These are phyloP conservation scores for Morpho helenor DNA, from an alignment of 2,888 invertebrate genomes.

Conservation along the genomic window DNA sequence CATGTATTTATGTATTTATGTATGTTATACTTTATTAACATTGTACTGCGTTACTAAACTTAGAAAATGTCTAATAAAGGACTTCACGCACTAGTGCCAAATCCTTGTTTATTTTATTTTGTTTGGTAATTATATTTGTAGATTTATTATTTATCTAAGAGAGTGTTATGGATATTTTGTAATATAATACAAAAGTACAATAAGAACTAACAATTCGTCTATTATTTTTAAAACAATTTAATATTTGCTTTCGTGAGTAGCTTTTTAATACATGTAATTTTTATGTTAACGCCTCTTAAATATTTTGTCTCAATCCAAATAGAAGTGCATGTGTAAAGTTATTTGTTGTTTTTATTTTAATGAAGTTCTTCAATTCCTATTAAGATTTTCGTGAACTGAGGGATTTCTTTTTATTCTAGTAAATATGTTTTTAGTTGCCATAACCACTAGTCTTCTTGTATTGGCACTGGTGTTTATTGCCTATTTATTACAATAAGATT, in stretches of 20 bases:
- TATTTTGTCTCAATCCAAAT: constrained; percentile 46
- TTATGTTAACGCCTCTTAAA: constrained; percentile 51
- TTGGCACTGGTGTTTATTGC: constrained; percentile 74
- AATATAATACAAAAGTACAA: constrained; percentile 29
- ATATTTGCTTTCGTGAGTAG: constrained; percentile 65
- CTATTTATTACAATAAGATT: constrained; percentile 26
- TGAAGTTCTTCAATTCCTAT: constrained; percentile 46
- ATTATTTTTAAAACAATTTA: constrained; percentile 30
- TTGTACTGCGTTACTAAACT: constrained; percentile 63
- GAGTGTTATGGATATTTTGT: constrained; percentile 71
- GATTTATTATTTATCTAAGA: constrained; percentile 35
- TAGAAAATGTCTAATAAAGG: constrained; percentile 32
- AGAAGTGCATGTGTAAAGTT: constrained; percentile 62
- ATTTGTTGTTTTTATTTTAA: constrained; percentile 46
- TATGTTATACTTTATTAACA: constrained; percentile 44
- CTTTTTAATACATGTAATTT: constrained; percentile 45
- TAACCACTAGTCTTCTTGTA: constrained; percentile 76
- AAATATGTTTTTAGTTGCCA: constrained; percentile 61
- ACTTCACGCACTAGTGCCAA: constrained; percentile 66
- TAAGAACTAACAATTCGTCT: constrained; percentile 27
- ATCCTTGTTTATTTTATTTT: constrained; percentile 21
- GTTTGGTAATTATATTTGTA: constrained; percentile 22
- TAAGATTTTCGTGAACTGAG: constrained; percentile 31
- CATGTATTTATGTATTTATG: constrained; percentile 53
- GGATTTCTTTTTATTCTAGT: constrained; percentile 53